Evolutionary conservation across 1,140 invertebrate genomes (phyloP).

Genomic region (Heliconius nattereri): DNA sequence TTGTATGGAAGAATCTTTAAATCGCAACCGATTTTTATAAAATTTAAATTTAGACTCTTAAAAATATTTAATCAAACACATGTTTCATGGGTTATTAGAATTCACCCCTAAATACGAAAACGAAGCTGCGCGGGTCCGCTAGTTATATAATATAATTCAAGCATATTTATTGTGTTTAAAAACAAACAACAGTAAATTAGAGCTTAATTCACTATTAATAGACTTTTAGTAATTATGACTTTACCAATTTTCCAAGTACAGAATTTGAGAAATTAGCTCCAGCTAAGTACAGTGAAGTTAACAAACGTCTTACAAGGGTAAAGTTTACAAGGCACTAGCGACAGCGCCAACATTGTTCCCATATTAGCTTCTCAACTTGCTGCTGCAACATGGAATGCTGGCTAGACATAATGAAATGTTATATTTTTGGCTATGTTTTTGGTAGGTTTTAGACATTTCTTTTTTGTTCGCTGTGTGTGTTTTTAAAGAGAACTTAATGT

Average conservation of each 20-base stretch:
- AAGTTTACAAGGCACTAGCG: constrained; percentile 22
- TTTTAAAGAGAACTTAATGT: too few relatives aligned
- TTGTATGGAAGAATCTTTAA: too few relatives aligned
- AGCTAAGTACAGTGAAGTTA: constrained; percentile 18
- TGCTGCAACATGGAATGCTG: constrained; percentile 18
- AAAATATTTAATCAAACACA: too few relatives aligned
- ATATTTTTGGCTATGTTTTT: neutral
- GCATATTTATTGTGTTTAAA: too few relatives aligned
- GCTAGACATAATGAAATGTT: constrained; percentile 17
- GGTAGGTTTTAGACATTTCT: neutral
- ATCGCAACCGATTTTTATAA: too few relatives aligned
- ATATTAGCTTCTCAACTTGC: constrained; percentile 29
- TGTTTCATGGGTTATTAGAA: too few relatives aligned
- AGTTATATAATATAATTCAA: too few relatives aligned
- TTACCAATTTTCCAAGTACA: neutral
- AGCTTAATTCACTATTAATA: neutral
- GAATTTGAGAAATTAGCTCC: constrained; percentile 13
- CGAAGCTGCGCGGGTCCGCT: too few relatives aligned
- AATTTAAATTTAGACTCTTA: too few relatives aligned
- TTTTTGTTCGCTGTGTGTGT: neutral
- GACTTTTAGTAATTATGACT: neutral
- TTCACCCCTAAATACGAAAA: too few relatives aligned
- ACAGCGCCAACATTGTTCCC: constrained; percentile 29
- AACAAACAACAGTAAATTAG: neutral
- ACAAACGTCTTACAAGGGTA: constrained; percentile 22